Evolutionary conservation across 2,888 invertebrate species (phyloP), one percentile per base, ranked within the genome.

Genomic region (Cancer borealis): DNA sequence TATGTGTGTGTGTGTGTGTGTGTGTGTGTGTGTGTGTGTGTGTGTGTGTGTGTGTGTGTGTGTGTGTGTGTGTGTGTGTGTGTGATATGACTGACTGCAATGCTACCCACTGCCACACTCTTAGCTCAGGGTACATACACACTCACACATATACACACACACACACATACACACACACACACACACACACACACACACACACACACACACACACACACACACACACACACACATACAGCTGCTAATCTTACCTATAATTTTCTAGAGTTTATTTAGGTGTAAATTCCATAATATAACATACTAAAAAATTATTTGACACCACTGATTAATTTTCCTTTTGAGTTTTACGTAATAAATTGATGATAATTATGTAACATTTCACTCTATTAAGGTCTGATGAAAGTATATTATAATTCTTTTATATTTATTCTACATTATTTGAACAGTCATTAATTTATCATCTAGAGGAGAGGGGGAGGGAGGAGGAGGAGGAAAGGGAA

Each of bases 81-180:
- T 54, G 14, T 66, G 5, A n/a, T n/a, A 60, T 60, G 60, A 21
- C 21, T 3, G 21, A 73, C 1, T 73, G 73, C 73, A 73, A 73
- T 73, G 73, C 73, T 73, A 73, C 26, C 73, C 73, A 73, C 73
- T 73, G 73, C 73, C 73, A 73, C 21, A 45, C 45, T 46, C 46
- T 88, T 39, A 88, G 26, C 88, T 46, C 88, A 88, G 45, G 46
- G 45, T 26, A 45, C 88, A 88, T 45, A 88, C 88, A 88, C 88
- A 88, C 88, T 46, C 45, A 45, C 88, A 45, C 45, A 60, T 17
- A 60, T 17, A 88, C 45, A 88, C 88, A 45, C 45, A 60, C 60
- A 60, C 60, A 60, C 60, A 60, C 60, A 60, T 17, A 60, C 60
- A 60, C 60, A 60, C 60, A 60, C 60, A 60, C 60, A 60, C 60